Base-by-base conservation (phyloP, 2,797 vertebrate genomes). In the Epinephelus coioides region DNA sequence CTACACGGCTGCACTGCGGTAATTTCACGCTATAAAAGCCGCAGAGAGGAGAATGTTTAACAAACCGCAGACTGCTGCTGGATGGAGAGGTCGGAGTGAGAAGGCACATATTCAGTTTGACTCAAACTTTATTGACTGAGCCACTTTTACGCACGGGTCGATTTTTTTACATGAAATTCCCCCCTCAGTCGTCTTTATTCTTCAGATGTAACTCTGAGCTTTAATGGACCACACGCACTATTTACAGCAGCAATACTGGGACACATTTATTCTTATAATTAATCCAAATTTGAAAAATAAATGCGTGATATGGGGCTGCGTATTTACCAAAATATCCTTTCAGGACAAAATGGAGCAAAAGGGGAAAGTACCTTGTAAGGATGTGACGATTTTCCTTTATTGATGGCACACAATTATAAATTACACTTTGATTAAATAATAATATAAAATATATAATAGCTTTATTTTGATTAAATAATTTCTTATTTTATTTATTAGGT, bases 51-150 rank as follows among this genome's bases (percentile, higher is more conserved):
- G 57, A 77, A 79, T 83, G 91, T 82, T 44, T 81, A 72, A 84
- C 88, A 87, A 91, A 92, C 91, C 91, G 76, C 93, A 92, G 86
- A 46, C 78, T 83, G 81, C 84, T 81, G 78, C 87, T 43, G 63
- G 77, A 44, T 21, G 67, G 5, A 79, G 50, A 50, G 53, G 27
- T 13, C 49, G 63, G 0, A 57, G 56, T 13, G 60, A 60, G 68
- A 86, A 86, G 75, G 85, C 81, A 73, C 49, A 56, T 49, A n/a
- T 69, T 84, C n/a, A 80, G 13, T 62, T 73, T 55, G 1, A 64
- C 49, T 79, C 34, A 34, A 38, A 69, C 50, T 8, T 44, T 8
- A 54, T 82, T 66, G 75, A 50, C 3, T n/a, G 7, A 34, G 19
- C 40, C 44, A 73, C 23, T 85, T 55, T 72, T 67, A 73, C 12